Conservation (phyloP, 2,888 invertebrate species). For the Oxystoma pomonae region DNA sequence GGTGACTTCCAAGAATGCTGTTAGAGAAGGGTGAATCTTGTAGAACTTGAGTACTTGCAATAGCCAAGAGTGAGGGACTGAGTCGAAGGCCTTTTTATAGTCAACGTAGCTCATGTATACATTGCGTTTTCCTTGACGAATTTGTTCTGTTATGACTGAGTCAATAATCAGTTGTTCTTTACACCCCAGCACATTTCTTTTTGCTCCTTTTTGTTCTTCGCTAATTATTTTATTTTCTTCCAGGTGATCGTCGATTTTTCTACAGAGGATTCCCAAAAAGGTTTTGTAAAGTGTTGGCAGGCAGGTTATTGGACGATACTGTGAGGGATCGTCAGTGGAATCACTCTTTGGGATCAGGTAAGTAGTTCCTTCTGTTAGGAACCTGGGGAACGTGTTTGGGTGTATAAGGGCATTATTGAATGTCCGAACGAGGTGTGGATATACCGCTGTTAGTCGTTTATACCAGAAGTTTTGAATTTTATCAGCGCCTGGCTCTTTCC, state of each 20-base stretch:
- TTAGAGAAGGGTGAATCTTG: no score
- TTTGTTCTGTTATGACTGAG: background rate
- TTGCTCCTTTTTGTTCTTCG: background rate
- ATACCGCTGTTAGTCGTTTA: background rate
- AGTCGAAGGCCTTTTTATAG: slow-evolving; percentile 1
- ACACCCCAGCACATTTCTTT: background rate
- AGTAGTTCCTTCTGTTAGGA: background rate
- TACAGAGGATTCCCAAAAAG: background rate
- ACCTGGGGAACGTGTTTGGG: background rate
- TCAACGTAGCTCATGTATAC: background rate
- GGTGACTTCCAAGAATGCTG: no score
- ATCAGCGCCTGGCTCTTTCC: background rate
- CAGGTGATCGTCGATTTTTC: background rate
- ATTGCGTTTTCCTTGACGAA: background rate
- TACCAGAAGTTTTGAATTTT: background rate
- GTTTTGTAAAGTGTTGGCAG: background rate
- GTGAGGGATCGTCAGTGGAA: background rate
- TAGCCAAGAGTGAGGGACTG: background rate
- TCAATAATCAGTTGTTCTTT: slow-evolving; percentile 2
- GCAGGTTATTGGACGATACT: background rate
- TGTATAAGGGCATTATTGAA: background rate
- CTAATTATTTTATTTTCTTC: background rate
- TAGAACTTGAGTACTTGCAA: background rate
- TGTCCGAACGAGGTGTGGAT: background rate
- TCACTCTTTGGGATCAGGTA: background rate